phyloP scores from a whole-genome alignment of 1,140 invertebrate genomes.

The Drosophila willistoni region DNA sequence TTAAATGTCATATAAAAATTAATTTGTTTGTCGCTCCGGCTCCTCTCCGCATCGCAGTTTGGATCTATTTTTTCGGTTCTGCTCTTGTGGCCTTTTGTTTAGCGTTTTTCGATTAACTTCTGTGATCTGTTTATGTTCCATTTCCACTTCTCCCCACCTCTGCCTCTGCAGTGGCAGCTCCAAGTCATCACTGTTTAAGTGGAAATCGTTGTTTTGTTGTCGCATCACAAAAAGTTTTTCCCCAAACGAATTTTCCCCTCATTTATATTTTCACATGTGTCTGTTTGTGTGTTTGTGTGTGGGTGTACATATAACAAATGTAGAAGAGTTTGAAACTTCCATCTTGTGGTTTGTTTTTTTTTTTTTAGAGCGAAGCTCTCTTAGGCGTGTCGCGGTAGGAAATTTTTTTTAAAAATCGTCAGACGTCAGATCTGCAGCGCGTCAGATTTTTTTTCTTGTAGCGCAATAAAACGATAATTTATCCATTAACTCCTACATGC shows the following conservation, averaged over 20 bases:
- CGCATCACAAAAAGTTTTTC: constrained; percentile 72
- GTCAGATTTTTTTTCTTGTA: no score
- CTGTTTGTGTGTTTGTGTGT: constrained; percentile 20
- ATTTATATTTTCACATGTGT: constrained; percentile 14
- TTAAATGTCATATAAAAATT: constrained; percentile 82
- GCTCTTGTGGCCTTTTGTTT: constrained; percentile 61
- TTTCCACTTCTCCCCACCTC: neutral
- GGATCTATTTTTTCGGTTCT: neutral
- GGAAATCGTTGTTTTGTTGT: constrained; percentile 80
- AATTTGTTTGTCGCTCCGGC: constrained; percentile 76
- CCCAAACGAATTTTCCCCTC: constrained; percentile 66
- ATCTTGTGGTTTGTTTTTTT: neutral
- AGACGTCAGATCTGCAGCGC: no score
- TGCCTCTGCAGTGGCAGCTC: constrained; percentile 43
- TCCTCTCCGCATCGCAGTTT: constrained; percentile 13
- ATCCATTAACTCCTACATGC: no score
- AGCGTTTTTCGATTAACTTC: constrained; percentile 81
- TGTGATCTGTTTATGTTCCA: constrained; percentile 57
- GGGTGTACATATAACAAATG: constrained; percentile 34
- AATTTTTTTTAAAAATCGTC: no score
- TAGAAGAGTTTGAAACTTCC: constrained; percentile 43
- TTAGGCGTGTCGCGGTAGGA: no score
- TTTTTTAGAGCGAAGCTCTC: no score
- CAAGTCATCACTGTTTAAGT: constrained; percentile 64
- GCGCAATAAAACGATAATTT: no score